Conservation (phyloP, 2,888 invertebrate species). For the Xylocampa areola region DNA sequence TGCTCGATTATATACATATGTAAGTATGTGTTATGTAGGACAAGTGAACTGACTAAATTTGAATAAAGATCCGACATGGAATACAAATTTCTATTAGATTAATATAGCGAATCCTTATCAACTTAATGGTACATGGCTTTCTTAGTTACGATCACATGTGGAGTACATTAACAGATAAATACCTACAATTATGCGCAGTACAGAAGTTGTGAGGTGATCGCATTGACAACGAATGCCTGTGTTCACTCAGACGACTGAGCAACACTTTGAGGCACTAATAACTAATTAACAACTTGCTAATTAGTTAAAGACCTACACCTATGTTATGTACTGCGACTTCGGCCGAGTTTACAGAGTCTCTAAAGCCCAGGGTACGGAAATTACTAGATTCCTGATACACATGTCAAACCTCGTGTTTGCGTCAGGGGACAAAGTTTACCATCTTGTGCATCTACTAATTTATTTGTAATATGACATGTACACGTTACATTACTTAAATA, state of each 20-base stretch:
- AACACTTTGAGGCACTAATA: slow-evolving; percentile 22
- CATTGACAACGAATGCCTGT: slow-evolving; percentile 30
- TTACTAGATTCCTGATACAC: slow-evolving; percentile 33
- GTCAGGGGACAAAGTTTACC: slow-evolving; percentile 25
- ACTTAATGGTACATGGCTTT: slow-evolving; percentile 1
- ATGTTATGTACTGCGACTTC: slow-evolving; percentile 14
- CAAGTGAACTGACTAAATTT: slow-evolving; percentile 12
- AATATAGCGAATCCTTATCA: neutral
- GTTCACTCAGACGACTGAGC: slow-evolving; percentile 24
- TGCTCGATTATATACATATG: slow-evolving; percentile 19
- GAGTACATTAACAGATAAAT: neutral
- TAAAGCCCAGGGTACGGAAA: slow-evolving; percentile 21
- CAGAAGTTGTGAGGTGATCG: slow-evolving; percentile 1
- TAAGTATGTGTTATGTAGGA: slow-evolving; percentile 4
- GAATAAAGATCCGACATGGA: slow-evolving; percentile 1
- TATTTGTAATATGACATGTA: slow-evolving; percentile 18
- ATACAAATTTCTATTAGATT: neutral
- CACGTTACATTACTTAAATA: slow-evolving; percentile 12
- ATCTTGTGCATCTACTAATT: slow-evolving; percentile 21
- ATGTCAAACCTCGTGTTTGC: slow-evolving; percentile 12
- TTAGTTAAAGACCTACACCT: slow-evolving; percentile 44
- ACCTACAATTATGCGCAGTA: neutral
- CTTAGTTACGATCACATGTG: too few relatives aligned
- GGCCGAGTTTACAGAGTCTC: slow-evolving; percentile 24
- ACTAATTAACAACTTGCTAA: slow-evolving; percentile 47